Evolutionary conservation across 2,888 invertebrate genomes (phyloP), one percentile per base, ranked within the genome.

Genomic region (Lampropteryx suffumata): DNA sequence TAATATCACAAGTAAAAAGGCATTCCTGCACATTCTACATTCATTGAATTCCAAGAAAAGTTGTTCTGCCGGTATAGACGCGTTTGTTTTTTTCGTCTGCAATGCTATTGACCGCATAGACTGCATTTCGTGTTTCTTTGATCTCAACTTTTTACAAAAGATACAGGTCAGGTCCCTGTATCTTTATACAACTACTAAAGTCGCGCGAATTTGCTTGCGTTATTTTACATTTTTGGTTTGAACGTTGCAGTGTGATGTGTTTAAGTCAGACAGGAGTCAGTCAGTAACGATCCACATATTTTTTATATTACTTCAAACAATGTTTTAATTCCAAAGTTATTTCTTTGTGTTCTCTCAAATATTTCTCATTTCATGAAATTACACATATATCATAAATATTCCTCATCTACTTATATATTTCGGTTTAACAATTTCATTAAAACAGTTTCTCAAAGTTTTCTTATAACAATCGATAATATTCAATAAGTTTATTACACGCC

Each of bases 401-500:
- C n/a, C n/a, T n/a, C n/a, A n/a, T n/a, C n/a, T n/a, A n/a, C 6
- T 5, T 29, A 5, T 11, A 29, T 6, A 29, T 6, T 29, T 11
- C 6, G 5, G 11, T 4, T 11, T n/a, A 29, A 33, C 24, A 8
- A 4, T 33, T 32, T 33, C 35, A 12, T 34, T 28, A 21, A 34
- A 3, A 12, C 8, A 34, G 40, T 47, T 17, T 34, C 8, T 32
- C 26, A 27, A 21, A 34, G 34, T 21, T 13, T 24, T 27, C 41
- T 14, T 39, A 9, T 13, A 28, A 45, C 33, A 40, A 13, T 29
- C 47, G 35, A 44, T 58, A n/a, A n/a, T n/a, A 55, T 44, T 54
- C 51, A 54, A 50, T 43, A 70, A 67, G 68, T 2, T 65, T 68
- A 24, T 24, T 59, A 57, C 50, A 45, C 14, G 51, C 43, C 64